Conservation (phyloP, 2,888 invertebrate genomes). For the Trichogramma dendrolimi region DNA sequence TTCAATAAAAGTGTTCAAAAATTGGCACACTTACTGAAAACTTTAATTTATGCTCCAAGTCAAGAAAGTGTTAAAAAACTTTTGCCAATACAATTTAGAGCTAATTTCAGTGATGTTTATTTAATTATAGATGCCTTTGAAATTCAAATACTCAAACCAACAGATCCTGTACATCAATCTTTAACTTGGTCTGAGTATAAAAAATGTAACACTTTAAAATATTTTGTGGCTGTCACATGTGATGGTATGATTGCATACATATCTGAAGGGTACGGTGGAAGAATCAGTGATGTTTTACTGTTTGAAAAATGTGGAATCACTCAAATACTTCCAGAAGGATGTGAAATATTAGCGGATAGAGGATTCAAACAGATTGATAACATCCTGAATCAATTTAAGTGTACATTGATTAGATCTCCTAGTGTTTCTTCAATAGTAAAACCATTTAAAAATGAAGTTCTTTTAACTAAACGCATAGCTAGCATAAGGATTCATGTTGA, state of each 20-base stretch:
- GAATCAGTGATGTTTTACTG: constrained; percentile 33
- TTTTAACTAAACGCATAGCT: constrained; percentile 34
- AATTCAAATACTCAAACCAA: constrained; percentile 39
- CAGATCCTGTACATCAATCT: constrained; percentile 34
- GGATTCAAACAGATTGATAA: constrained; percentile 33
- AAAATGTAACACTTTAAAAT: constrained; percentile 36
- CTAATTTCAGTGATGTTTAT: constrained; percentile 28
- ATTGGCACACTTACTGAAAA: constrained; percentile 17
- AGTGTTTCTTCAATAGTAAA: constrained; percentile 27
- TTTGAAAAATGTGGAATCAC: constrained; percentile 31
- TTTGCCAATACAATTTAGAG: constrained; percentile 31
- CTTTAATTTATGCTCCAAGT: constrained; percentile 18
- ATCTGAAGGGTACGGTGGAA: constrained; percentile 42
- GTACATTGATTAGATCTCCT: constrained; percentile 30
- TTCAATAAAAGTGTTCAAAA: constrained; percentile 3
- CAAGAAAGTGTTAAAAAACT: constrained; percentile 16
- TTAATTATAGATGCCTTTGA: constrained; percentile 40
- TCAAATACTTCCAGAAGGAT: constrained; percentile 24
- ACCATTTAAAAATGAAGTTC: constrained; percentile 26
- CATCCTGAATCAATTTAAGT: constrained; percentile 25
- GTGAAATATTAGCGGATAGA: constrained; percentile 31
- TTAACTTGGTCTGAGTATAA: constrained; percentile 41
- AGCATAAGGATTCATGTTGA: constrained; percentile 40
- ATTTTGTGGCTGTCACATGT: constrained; percentile 38
- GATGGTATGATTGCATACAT: constrained; percentile 43